Percentiles rank a stretch among this genome's conserved stretches.
Evolutionary conservation across 2,113 vertebrate genomes (phyloP).

Genomic region (human (Homo sapiens)): DNA sequence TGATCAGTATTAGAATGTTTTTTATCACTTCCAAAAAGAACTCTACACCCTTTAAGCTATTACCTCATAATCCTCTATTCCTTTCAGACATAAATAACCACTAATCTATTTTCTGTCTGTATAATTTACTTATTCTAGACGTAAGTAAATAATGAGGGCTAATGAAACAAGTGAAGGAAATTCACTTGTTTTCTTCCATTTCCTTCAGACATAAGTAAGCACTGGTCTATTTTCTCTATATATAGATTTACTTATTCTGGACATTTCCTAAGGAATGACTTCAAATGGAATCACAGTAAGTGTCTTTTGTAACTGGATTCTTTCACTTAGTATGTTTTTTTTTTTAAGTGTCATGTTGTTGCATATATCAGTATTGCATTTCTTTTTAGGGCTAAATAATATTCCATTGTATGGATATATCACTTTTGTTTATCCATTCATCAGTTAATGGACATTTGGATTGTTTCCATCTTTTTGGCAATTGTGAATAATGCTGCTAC

Average conservation of each 20-base stretch:
- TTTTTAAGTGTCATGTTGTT: neutral
- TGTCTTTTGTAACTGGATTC: neutral
- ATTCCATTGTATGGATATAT: neutral
- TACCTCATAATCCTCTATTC: neutral
- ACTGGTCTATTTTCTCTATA: neutral
- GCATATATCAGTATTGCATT: neutral
- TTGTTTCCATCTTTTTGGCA: neutral
- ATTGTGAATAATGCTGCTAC: neutral
- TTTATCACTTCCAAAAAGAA: neutral
- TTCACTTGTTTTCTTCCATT: neutral
- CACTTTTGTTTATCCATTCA: neutral
- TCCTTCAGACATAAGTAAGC: neutral
- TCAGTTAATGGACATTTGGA: neutral
- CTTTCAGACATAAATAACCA: neutral
- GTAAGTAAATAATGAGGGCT: too few relatives aligned
- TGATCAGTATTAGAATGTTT: neutral
- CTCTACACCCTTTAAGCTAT: neutral
- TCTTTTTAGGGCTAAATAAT: neutral
- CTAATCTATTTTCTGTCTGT: neutral
- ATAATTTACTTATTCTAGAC: neutral
- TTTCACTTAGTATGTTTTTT: neutral
- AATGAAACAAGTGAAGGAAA: too few relatives aligned
- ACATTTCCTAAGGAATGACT: neutral
- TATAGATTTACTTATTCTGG: neutral
- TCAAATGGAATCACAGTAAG: neutral